A percentile compares a stretch with the other conserved stretches of the same genome.
Evolutionary conservation across 2,113 vertebrate species (phyloP).

Genomic region (Onychorhynchus coronatus): DNA sequence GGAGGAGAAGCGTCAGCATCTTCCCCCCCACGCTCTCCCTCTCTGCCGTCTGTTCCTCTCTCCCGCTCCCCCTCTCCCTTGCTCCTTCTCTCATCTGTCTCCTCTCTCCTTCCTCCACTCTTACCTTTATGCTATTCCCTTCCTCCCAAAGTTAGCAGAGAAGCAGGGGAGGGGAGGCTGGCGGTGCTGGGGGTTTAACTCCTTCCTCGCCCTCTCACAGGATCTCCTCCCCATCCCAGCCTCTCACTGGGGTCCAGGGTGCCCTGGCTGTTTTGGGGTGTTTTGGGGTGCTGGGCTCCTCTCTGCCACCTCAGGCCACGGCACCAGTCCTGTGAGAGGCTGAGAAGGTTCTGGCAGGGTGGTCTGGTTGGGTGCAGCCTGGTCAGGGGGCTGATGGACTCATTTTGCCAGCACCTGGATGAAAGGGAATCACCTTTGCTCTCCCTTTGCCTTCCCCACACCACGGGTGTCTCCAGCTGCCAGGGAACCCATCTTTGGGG

Average conservation of each 20-base stretch:
- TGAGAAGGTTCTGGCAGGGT: not conserved
- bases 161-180: not conserved
- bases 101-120: conserved; percentile 51
- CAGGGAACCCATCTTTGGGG: not conserved
- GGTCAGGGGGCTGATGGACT: not conserved
- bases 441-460: not conserved
- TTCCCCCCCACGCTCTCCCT: conserved; percentile 49
- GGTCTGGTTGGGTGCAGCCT: not conserved
- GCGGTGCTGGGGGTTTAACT: conserved; percentile 43
- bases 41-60: conserved; percentile 54
- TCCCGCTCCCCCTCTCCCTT: conserved; percentile 25
- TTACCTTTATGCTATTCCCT: conserved; percentile 57
- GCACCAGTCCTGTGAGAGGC: rapidly evolving
- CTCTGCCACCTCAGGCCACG: rapidly evolving
- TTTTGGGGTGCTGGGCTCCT: not conserved
- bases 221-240: not conserved
- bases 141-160: conserved; percentile 60
- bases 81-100: conserved; percentile 48
- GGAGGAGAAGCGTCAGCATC: conserved; percentile 51
- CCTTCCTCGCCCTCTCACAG: not conserved
- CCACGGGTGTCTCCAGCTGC: rapidly evolving
- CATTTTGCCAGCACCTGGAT: not conserved
- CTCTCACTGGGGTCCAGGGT: rapidly evolving
- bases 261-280: not conserved
- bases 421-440: not conserved